A percentile compares a stretch with the other conserved stretches of the same genome.
Evolutionary conservation across 2,113 vertebrate genomes (phyloP).

Genomic region (Lepisosteus osseus): DNA sequence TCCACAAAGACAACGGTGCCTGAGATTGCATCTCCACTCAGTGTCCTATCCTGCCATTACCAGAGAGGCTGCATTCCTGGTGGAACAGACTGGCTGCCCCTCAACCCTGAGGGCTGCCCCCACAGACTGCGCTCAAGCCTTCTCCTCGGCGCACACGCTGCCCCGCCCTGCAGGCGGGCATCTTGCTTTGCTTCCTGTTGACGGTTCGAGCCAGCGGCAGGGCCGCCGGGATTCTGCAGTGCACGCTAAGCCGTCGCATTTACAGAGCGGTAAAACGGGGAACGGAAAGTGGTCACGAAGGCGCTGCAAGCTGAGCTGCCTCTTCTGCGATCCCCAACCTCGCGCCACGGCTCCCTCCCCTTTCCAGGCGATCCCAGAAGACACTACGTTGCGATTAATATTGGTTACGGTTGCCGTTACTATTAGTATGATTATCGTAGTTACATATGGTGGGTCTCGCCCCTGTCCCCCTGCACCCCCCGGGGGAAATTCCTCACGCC

Average conservation of each 20-base stretch:
- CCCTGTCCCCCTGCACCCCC: conserved; percentile 54
- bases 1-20: no score
- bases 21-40: no score
- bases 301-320: conserved; percentile 45
- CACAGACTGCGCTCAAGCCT: no score
- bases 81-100: no score
- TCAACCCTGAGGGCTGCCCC: no score
- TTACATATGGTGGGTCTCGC: conserved; percentile 67
- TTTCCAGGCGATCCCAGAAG: conserved; percentile 64
- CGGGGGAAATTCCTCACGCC: conserved; percentile 36
- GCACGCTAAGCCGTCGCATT: conserved; percentile 32
- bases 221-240: conserved; percentile 3
- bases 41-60: no score
- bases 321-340: conserved; percentile 29
- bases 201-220: conserved; percentile 20
- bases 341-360: conserved; percentile 48
- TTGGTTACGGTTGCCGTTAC: conserved; percentile 58
- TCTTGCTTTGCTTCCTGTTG: conserved; percentile 29
- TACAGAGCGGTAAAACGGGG: conserved; percentile 34
- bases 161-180: conserved; percentile 65
- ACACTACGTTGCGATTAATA: conserved; percentile 71
- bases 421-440: conserved; percentile 73
- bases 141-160: conserved; percentile 22
- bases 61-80: no score
- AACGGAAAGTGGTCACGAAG: conserved; percentile 40